Conservation (phyloP, 2,888 invertebrate genomes). For the Ophraella communa region DNA sequence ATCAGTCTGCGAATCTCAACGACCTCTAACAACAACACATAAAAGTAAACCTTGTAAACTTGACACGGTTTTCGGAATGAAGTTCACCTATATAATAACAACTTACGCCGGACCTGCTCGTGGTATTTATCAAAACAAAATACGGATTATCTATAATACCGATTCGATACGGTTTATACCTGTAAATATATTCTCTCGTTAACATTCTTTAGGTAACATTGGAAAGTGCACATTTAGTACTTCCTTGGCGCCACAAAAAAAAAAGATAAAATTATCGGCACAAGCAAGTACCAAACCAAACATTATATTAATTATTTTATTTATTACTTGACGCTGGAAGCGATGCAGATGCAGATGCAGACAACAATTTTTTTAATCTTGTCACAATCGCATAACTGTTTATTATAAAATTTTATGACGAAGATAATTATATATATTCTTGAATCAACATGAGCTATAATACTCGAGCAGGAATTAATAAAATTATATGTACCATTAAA, state of each 20-base stretch:
- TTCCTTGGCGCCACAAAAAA: slow-evolving; percentile 14
- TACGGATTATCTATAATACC: neutral
- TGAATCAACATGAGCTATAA: too few relatives aligned
- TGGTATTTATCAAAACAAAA: neutral
- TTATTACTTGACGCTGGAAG: neutral
- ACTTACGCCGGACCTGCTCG: slow-evolving; percentile 1
- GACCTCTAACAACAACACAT: neutral
- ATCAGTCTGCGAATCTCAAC: neutral
- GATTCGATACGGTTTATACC: neutral
- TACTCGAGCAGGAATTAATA: too few relatives aligned
- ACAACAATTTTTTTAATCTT: neutral
- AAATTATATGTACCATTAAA: too few relatives aligned
- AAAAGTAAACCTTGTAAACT: neutral
- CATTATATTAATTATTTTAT: neutral
- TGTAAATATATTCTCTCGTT: slow-evolving; percentile 9
- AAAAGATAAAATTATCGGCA: neutral
- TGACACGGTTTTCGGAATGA: slow-evolving; percentile 1
- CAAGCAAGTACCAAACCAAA: neutral
- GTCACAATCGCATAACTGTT: neutral
- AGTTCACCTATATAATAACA: slow-evolving; percentile 6
- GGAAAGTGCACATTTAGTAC: slow-evolving; percentile 1
- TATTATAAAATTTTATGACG: neutral
- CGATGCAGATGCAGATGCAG: neutral
- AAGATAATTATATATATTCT: too few relatives aligned
- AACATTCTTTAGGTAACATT: slow-evolving; percentile 19